Evolutionary conservation across 2,888 invertebrate species (phyloP), one percentile per base, ranked within the genome.

Genomic region (Rhaphigaster nebulosa): DNA sequence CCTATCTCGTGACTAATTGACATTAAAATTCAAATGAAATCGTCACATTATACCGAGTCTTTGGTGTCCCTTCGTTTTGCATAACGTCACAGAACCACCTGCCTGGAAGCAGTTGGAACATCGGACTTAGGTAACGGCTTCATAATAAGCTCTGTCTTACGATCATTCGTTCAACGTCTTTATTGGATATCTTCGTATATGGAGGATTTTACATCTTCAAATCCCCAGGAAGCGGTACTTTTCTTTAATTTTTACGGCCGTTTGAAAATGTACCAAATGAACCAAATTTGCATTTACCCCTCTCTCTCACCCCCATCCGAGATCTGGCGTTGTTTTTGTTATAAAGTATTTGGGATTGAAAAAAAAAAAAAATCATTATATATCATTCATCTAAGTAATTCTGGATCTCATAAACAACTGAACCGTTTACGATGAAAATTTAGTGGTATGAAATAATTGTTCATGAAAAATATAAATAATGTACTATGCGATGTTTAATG

Each of bases 1-100:
- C 1, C 70, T 76, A 76, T 23, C 38, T 38, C 34, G 20, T 76
- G 70, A 76, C 34, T 76, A 23, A 76, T 76, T 76, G 38, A 3
- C 70, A 76, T 76, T 76, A 76, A 76, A 76, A 76, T 76, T 76
- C 70, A 76, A 76, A 76, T 76, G 70, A 6, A 76, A 76, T 76
- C 34, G 70, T 76, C 38, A 38, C 70, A 76, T 76, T 76, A 76
- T 76, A 38, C 70, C 38, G 12, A n/a, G 18, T 23, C 38, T 76
- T 76, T 76, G 34, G 23, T 29, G 65, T 65, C 65, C 23, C n/a
- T 23, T 1, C 13, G 29, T 29, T 76, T 76, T 38, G 70, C 70
- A 76, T 76, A 76, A 4, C 20, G 34, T 76, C 70, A 38, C 34
- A 38, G 20, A 38, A 8, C 34, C 70, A 76, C 70, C 70, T 76